Evolutionary conservation across 2,113 vertebrate species (phyloP).

Genomic region (Verasper variegatus): DNA sequence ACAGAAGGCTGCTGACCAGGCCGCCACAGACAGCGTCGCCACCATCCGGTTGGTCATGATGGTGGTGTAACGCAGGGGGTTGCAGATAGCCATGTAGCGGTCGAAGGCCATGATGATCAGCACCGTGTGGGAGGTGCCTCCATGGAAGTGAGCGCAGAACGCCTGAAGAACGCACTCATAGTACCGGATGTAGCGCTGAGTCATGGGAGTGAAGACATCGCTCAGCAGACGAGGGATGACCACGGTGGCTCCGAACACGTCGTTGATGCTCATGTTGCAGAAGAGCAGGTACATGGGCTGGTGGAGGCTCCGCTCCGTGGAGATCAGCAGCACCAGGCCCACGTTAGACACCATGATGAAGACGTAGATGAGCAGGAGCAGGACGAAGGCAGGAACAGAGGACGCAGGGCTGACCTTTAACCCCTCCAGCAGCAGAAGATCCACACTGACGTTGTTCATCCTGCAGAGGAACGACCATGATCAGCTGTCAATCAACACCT

Average conservation of each 20-base stretch:
- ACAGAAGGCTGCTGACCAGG: conserved; percentile 27
- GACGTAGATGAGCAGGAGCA: conserved; percentile 65
- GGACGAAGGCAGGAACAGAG: conserved; percentile 30
- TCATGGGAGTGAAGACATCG: conserved; percentile 20
- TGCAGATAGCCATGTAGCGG: conserved; percentile 76
- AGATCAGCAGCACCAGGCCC: conserved; percentile 56
- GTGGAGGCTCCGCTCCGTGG: conserved; percentile 63
- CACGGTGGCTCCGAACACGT: conserved; percentile 46
- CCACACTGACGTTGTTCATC: conserved; percentile 50
- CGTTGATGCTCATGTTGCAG: conserved; percentile 74
- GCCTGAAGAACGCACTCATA: conserved; percentile 68
- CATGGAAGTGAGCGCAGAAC: conserved; percentile 62
- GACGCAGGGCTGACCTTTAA: conserved; percentile 49
- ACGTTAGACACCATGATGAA: conserved; percentile 64
- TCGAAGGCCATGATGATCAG: conserved; percentile 80
- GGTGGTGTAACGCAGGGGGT: conserved; percentile 59
- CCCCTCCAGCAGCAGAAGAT: conserved; percentile 45
- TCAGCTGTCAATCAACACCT: too few relatives aligned
- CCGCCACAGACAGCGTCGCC: conserved; percentile 41
- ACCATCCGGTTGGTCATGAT: conserved; percentile 71
- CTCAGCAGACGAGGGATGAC: conserved; percentile 64
- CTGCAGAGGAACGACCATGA: neutral
- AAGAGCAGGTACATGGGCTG: conserved; percentile 79
- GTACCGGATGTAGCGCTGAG: conserved; percentile 49
- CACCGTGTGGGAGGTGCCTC: conserved; percentile 43